A percentile compares a stretch with the other conserved stretches of the same genome.
Evolutionary conservation across 1,140 invertebrate species (phyloP).

Genomic region (Drosophila aff.): DNA sequence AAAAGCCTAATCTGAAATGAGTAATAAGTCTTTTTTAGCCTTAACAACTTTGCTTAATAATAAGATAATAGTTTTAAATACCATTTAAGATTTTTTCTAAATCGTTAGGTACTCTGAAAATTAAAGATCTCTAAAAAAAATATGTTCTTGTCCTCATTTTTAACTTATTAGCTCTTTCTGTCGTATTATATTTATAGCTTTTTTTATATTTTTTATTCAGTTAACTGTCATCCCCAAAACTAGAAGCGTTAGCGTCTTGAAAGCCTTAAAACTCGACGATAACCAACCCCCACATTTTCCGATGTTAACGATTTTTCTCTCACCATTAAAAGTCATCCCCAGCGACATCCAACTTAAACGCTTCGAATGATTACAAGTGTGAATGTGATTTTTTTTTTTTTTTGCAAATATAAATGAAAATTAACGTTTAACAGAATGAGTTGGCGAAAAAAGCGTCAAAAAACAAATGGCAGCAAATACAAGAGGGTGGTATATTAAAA

Average conservation of each 20-base stretch:
- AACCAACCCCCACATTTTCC: conserved; percentile 17
- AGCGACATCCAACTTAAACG: conserved; percentile 9
- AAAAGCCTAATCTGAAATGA: not conserved
- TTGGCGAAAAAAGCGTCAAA: conserved; percentile 25
- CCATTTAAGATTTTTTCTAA: too few species aligned
- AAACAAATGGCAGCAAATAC: conserved; percentile 13
- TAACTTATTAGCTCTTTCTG: not conserved
- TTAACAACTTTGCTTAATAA: too few species aligned
- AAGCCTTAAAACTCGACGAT: not conserved
- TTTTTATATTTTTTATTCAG: not conserved
- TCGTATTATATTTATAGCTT: not conserved
- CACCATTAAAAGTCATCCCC: conserved; percentile 28
- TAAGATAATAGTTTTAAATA: not conserved
- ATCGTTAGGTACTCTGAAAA: not conserved
- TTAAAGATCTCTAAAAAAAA: not conserved
- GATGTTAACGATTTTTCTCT: conserved; percentile 17
- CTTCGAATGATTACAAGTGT: conserved; percentile 23
- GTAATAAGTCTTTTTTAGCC: not conserved
- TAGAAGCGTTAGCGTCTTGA: not conserved
- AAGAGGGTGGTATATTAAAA: conserved; percentile 1
- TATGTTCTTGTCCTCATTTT: not conserved
- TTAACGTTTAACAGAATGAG: conserved; percentile 50
- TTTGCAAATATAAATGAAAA: conserved; percentile 52
- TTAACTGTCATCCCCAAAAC: conserved; percentile 25
- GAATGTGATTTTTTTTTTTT: conserved; percentile 27